Evolutionary conservation across 2,888 invertebrate species (phyloP).

Genomic region (Dryococelus australis): DNA sequence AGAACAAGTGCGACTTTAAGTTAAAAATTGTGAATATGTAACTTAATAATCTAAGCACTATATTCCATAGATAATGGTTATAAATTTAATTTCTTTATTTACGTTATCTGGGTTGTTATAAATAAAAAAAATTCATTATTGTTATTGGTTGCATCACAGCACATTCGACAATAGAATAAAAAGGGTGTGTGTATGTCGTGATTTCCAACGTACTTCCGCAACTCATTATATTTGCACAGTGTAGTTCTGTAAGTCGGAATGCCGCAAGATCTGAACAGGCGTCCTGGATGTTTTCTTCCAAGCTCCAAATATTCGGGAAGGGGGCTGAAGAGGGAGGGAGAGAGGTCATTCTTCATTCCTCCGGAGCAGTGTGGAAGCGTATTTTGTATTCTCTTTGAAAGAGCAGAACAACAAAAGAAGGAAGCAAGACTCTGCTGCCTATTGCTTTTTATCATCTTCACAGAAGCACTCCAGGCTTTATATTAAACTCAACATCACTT

Average conservation of each 20-base stretch:
- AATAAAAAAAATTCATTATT: no score
- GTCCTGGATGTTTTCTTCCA: not conserved
- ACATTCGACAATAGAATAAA: no score
- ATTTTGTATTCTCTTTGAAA: slow-evolving; percentile 10
- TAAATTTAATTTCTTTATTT: no score
- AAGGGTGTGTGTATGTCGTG: no score
- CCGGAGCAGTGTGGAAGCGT: not conserved
- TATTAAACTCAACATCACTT: slow-evolving; percentile 8
- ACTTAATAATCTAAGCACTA: no score
- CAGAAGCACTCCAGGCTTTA: not conserved
- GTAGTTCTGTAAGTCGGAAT: not conserved
- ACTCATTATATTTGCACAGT: not conserved
- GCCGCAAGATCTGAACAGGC: not conserved
- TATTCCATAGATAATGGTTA: no score
- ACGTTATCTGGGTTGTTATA: no score
- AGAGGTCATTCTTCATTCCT: not conserved
- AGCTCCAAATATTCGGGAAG: not conserved
- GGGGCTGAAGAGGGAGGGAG: not conserved
- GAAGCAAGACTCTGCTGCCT: not conserved
- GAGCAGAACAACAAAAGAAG: not conserved
- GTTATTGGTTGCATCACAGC: no score
- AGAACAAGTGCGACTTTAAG: no score
- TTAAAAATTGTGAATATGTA: no score
- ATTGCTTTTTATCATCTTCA: not conserved
- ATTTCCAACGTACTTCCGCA: not conserved